Conservation (phyloP, 2,797 vertebrate species). For the Rhodeus uyekii region DNA sequence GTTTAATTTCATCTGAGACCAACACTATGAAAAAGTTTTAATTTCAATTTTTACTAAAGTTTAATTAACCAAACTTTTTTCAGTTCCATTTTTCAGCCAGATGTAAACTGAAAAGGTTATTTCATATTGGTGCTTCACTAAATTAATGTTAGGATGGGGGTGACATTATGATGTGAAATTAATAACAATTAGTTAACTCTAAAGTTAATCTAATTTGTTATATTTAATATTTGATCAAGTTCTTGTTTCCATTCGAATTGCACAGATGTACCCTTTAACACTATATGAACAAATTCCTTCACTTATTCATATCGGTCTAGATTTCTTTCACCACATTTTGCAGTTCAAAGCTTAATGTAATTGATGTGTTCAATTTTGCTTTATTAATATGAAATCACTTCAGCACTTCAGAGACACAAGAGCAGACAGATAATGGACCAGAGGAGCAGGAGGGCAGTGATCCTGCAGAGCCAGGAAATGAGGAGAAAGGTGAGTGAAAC, state of each 20-base stretch:
- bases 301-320: background rate
- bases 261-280: background rate
- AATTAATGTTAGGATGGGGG: too few species aligned
- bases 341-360: background rate
- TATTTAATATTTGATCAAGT: background rate
- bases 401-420: conserved; percentile 66
- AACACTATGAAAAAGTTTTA: background rate
- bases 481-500: conserved; percentile 59
- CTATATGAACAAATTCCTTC: background rate
- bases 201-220: too few species aligned
- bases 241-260: background rate
- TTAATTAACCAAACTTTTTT: background rate
- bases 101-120: background rate
- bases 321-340: background rate
- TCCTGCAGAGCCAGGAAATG: conserved; percentile 54
- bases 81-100: background rate
- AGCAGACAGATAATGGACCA: conserved; percentile 39
- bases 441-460: conserved; percentile 55
- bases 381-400: conserved; percentile 1
- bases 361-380: background rate
- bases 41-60: background rate
- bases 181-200: too few species aligned
- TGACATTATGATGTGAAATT: too few species aligned
- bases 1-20: background rate
- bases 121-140: too few species aligned